Evolutionary conservation across 2,797 vertebrate genomes (phyloP).

Genomic region (Notoglanidium macrostoma): DNA sequence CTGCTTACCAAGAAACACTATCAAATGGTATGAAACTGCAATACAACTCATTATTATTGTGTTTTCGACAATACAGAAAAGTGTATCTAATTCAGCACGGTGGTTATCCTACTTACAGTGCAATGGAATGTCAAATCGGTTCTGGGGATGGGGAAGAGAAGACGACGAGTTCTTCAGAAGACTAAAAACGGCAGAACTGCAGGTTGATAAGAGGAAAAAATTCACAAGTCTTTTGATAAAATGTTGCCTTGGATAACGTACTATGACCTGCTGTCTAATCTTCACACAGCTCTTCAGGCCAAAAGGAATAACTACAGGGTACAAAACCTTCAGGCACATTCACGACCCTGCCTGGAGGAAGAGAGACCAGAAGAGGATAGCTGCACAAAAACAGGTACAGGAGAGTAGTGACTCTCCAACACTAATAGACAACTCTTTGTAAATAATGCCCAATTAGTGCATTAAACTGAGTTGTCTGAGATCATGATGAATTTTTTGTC

Average conservation of each 20-base stretch:
- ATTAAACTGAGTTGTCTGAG: not conserved
- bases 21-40: constrained; percentile 77
- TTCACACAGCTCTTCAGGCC: constrained; percentile 85
- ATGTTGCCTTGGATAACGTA: not conserved
- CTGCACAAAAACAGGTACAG: constrained; percentile 90
- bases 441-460: too few species aligned
- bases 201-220: constrained; percentile 74
- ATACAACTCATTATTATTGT: not conserved
- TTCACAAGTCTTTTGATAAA: not conserved
- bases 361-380: constrained; percentile 93
- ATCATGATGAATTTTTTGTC: not conserved
- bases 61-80: not conserved
- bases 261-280: not conserved
- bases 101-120: constrained; percentile 73
- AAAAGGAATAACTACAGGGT: constrained; percentile 88
- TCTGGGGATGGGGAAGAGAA: constrained; percentile 98
- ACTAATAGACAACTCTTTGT: not conserved
- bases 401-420: not conserved
- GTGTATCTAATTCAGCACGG: not conserved
- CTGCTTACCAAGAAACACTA: constrained; percentile 95
- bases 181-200: constrained; percentile 86
- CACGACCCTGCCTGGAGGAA: constrained; percentile 96
- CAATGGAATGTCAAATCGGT: constrained; percentile 98
- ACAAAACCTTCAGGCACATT: constrained; percentile 90
- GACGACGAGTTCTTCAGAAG: constrained; percentile 96